Conservation (phyloP, 2,113 vertebrate species). For the Gracilinanus agilis region DNA sequence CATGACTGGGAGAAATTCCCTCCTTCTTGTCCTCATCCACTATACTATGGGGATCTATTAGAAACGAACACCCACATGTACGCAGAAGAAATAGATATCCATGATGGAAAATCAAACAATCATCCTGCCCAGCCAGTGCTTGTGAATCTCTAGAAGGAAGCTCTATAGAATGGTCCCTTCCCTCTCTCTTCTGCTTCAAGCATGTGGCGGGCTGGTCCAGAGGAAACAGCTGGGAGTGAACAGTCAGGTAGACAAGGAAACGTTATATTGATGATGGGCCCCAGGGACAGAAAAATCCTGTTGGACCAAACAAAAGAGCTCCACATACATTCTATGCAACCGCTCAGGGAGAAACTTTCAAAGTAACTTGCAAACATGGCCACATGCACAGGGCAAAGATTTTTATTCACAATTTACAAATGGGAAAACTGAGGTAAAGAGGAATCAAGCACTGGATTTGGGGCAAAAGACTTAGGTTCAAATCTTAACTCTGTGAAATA, state of each 20-base stretch:
- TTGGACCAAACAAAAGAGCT: not conserved
- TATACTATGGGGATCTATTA: rapidly evolving
- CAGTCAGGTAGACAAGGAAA: not conserved
- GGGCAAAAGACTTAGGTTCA: too few species aligned
- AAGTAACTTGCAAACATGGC: not conserved
- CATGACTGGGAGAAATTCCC: not conserved
- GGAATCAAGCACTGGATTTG: not conserved
- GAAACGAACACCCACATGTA: not conserved
- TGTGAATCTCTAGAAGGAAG: not conserved
- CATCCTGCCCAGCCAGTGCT: not conserved
- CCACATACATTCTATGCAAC: rapidly evolving
- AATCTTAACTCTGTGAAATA: too few species aligned
- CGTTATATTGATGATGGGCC: rapidly evolving
- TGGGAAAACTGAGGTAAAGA: rapidly evolving
- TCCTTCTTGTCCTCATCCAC: not conserved
- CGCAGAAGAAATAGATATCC: not conserved
- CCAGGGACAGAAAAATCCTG: not conserved
- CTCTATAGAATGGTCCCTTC: not conserved
- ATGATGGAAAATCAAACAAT: not conserved
- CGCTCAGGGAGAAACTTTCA: not conserved
- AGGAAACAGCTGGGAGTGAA: conserved; percentile 58
- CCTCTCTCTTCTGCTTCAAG: not conserved
- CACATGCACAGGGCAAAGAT: not conserved
- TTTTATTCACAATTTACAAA: rapidly evolving
- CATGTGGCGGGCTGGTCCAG: not conserved